These are phyloP conservation scores for Hybognathus amarus DNA, from an alignment of 2,797 vertebrate species.

Conservation along the genomic window DNA sequence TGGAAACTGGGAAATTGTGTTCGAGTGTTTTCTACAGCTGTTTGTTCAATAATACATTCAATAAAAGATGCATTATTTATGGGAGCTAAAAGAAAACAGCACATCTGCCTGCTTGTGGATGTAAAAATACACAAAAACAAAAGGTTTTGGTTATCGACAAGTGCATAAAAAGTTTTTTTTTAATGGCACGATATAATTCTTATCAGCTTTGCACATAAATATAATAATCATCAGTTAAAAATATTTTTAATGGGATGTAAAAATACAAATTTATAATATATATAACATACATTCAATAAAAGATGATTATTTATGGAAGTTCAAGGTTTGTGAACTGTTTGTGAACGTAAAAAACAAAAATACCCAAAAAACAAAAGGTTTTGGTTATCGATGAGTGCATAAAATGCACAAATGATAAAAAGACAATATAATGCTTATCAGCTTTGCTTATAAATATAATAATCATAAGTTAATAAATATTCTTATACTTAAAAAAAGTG, in stretches of 20 bases:
- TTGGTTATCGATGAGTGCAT: too few species aligned
- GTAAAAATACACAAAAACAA: neutral
- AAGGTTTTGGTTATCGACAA: neutral
- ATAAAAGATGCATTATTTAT: slow-evolving; percentile 2
- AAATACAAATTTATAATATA: too few species aligned
- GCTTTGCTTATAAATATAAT: neutral
- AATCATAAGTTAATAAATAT: neutral
- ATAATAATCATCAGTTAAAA: neutral
- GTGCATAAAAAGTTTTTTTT: neutral
- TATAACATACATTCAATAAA: neutral
- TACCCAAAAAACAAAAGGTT: too few species aligned
- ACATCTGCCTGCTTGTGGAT: neutral
- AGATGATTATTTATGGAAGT: neutral
- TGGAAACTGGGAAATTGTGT: slow-evolving; percentile 2
- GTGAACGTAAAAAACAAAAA: neutral
- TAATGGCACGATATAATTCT: neutral
- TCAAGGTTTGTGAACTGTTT: neutral
- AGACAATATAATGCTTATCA: neutral
- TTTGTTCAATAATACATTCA: neutral
- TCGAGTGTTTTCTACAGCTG: neutral
- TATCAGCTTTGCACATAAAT: neutral
- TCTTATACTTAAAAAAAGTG: neutral
- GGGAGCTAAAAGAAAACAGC: neutral
- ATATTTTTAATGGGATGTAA: too few species aligned
- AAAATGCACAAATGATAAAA: neutral